These are phyloP conservation scores for Ceratosolen fusciceps DNA, from an alignment of 1,140 invertebrate species.

Conservation along the genomic window DNA sequence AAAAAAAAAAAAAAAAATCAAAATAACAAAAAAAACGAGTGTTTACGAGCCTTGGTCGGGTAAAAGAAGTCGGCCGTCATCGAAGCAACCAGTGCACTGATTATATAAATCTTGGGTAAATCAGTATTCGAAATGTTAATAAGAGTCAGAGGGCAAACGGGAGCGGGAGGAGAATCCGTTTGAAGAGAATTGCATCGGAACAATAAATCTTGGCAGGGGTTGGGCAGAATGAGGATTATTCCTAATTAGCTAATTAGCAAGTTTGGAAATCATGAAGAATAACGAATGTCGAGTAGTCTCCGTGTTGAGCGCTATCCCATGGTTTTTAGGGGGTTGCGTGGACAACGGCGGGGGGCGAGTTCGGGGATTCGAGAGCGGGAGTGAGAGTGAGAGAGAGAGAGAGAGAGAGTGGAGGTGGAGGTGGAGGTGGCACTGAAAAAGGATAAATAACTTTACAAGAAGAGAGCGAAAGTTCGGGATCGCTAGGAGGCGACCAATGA, in stretches of 20 bases:
- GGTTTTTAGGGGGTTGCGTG: background rate
- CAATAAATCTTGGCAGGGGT: constrained; percentile 12
- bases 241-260: constrained; percentile 42
- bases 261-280: constrained; percentile 32
- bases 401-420: background rate
- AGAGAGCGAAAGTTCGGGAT: constrained; percentile 20
- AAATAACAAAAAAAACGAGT: too few relatives aligned
- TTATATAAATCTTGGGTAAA: too few relatives aligned
- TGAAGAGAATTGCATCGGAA: background rate
- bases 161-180: background rate
- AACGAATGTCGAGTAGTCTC: constrained; percentile 20
- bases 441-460: constrained; percentile 58
- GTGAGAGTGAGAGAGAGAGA: too few relatives aligned
- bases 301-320: constrained; percentile 38
- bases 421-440: background rate
- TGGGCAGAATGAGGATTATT: constrained; percentile 18
- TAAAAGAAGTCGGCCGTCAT: too few relatives aligned
- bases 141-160: background rate
- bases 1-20: too few relatives aligned
- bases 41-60: too few relatives aligned
- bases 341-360: background rate
- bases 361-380: background rate
- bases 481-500: constrained; percentile 12
- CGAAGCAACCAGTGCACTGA: too few relatives aligned
- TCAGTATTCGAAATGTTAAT: background rate